Percentiles rank a stretch among this genome's conserved stretches.
Evolutionary conservation across 2,113 vertebrate genomes (phyloP).

Genomic region (Puntigrus tetrazona): DNA sequence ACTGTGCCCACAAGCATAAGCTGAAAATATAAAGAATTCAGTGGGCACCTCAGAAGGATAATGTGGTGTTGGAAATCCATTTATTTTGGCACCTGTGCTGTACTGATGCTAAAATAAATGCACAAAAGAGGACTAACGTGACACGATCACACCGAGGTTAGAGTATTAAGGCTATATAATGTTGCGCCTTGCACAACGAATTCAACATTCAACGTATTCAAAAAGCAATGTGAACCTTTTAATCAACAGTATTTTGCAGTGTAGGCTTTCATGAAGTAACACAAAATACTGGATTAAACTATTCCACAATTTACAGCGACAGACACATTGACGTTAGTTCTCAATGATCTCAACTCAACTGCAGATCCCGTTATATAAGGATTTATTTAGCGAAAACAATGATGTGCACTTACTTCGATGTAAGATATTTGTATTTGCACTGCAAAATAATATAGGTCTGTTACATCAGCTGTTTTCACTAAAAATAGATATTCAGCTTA

Average conservation of each 20-base stretch:
- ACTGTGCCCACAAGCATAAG: not conserved
- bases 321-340: not conserved
- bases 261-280: not conserved
- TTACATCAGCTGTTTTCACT: too few species aligned
- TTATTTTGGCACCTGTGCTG: not conserved
- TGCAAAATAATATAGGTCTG: too few species aligned
- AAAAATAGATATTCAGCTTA: too few species aligned
- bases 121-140: not conserved
- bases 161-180: not conserved
- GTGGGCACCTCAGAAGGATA: not conserved
- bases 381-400: too few species aligned
- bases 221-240: not conserved
- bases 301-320: not conserved
- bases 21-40: constrained; percentile 9
- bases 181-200: not conserved
- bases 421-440: too few species aligned
- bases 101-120: not conserved
- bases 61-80: not conserved
- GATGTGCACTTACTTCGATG: too few species aligned
- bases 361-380: too few species aligned
- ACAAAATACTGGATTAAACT: not conserved
- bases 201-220: not conserved
- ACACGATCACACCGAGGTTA: not conserved
- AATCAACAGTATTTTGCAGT: not conserved
- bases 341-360: too few species aligned